Evolutionary conservation across 2,888 invertebrate genomes (phyloP).

Genomic region (Cyaniris semiargus): DNA sequence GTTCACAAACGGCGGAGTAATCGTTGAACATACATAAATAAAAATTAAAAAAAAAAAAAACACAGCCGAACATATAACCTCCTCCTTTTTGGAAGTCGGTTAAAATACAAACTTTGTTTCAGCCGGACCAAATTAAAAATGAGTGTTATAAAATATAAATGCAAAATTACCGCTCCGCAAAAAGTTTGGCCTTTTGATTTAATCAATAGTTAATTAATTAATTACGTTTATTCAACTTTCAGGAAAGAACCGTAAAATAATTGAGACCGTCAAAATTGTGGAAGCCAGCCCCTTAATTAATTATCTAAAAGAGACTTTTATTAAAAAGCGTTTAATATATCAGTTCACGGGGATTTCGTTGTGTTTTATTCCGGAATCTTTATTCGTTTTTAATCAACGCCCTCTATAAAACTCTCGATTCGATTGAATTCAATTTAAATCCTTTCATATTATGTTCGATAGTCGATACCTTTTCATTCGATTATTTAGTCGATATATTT

Average conservation of each 20-base stretch:
- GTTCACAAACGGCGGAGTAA: no score
- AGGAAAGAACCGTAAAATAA: conserved; percentile 66
- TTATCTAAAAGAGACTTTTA: conserved; percentile 53
- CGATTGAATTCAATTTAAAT: conserved; percentile 14
- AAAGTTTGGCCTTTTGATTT: conserved; percentile 64
- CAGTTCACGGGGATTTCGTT: neutral
- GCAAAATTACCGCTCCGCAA: neutral
- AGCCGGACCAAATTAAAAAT: neutral
- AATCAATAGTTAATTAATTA: conserved; percentile 74
- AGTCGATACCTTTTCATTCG: neutral
- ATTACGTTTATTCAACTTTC: conserved; percentile 61
- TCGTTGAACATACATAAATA: no score
- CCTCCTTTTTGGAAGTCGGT: no score
- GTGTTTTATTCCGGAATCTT: conserved; percentile 3
- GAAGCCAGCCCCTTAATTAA: conserved; percentile 65
- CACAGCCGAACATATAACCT: no score
- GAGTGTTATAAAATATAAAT: neutral
- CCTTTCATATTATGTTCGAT: neutral
- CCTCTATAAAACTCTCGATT: conserved; percentile 25
- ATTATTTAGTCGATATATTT: neutral
- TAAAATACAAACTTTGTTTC: neutral
- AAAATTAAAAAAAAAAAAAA: no score
- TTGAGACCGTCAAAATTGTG: conserved; percentile 73
- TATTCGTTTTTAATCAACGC: conserved; percentile 21
- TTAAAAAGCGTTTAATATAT: conserved; percentile 46